Conservation (phyloP, 1,140 invertebrate genomes). For the Holcopasites calliopsidis region DNA sequence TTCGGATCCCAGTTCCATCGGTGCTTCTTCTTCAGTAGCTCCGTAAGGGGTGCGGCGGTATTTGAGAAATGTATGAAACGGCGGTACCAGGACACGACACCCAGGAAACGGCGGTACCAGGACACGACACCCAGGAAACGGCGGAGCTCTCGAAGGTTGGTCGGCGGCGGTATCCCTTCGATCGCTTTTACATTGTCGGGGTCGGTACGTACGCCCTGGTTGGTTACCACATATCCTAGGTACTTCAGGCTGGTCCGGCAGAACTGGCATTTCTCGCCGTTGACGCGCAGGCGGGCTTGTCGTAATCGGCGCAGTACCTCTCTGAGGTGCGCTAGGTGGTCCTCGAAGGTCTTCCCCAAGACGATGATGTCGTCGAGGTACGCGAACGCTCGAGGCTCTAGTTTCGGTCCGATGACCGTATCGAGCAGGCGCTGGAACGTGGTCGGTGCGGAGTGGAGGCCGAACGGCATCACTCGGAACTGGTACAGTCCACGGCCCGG, state of each 20-base stretch:
- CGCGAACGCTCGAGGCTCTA: slow-evolving; percentile 55
- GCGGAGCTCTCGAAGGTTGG: slow-evolving; percentile 61
- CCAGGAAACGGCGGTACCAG: too few relatives aligned
- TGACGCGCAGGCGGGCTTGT: slow-evolving; percentile 36
- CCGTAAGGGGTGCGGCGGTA: too few relatives aligned
- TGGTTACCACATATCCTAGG: slow-evolving; percentile 63
- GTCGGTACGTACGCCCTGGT: slow-evolving; percentile 67
- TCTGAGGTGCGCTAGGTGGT: too few relatives aligned
- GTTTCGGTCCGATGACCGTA: slow-evolving; percentile 55
- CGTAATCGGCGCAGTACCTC: too few relatives aligned
- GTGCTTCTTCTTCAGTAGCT: not conserved
- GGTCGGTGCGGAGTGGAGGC: too few relatives aligned
- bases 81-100: slow-evolving; percentile 73
- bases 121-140: too few relatives aligned
- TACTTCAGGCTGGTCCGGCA: slow-evolving; percentile 24
- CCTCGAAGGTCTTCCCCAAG: slow-evolving; percentile 31
- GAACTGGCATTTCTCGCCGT: slow-evolving; percentile 2
- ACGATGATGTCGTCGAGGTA: slow-evolving; percentile 68
- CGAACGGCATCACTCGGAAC: too few relatives aligned
- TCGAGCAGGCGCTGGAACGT: slow-evolving; percentile 10
- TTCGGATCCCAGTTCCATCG: slow-evolving; percentile 53
- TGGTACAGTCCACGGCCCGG: too few relatives aligned
- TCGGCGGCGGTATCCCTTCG: slow-evolving; percentile 36
- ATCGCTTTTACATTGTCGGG: slow-evolving; percentile 67
- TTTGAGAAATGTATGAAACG: slow-evolving; percentile 56